Evolutionary conservation across 1,140 invertebrate genomes (phyloP).

Genomic region (Cheumatopsyche charites): DNA sequence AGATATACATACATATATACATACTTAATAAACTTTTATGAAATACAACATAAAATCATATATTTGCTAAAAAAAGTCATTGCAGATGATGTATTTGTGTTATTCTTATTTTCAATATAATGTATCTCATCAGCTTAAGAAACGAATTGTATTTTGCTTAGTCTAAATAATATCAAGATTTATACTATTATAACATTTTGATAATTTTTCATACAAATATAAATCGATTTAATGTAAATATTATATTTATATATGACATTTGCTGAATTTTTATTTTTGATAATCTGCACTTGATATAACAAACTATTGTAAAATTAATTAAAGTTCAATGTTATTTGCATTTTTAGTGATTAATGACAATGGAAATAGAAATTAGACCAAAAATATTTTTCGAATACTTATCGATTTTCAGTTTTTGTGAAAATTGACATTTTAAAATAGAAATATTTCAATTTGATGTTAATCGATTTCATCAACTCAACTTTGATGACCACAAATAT

Average conservation of each 20-base stretch:
- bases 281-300: constrained; percentile 13
- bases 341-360: constrained; percentile 8
- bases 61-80: constrained; percentile 15
- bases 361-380: neutral
- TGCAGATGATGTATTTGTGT: constrained; percentile 8
- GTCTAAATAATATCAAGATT: constrained; percentile 22
- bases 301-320: neutral
- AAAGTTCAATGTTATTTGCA: constrained; percentile 11
- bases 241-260: constrained; percentile 17
- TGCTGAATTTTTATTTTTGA: constrained; percentile 27
- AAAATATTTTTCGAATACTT: neutral
- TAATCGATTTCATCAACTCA: neutral
- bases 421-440: neutral
- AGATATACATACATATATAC: neutral
- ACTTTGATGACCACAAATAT: constrained; percentile 9
- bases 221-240: constrained; percentile 14
- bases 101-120: constrained; percentile 11
- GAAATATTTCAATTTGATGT: neutral
- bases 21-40: constrained; percentile 17
- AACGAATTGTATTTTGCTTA: constrained; percentile 29
- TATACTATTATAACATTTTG: constrained; percentile 19
- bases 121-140: constrained; percentile 13
- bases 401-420: neutral
- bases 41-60: neutral
- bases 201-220: constrained; percentile 28